Evolutionary conservation across 2,797 vertebrate species (phyloP), one percentile per base, ranked within the genome.

Genomic region (Coilia nasus): DNA sequence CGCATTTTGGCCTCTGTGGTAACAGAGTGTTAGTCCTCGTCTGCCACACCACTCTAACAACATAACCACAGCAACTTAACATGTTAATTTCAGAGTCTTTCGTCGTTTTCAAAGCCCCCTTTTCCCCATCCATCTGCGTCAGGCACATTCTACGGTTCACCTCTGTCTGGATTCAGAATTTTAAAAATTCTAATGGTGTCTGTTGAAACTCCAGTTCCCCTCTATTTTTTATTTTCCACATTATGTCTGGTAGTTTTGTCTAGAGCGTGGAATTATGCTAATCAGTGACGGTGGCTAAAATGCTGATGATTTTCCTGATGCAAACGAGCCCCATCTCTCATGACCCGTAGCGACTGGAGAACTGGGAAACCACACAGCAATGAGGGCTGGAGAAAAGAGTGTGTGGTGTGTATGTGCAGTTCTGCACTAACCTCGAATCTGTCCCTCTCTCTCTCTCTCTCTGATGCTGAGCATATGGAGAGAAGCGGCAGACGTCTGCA

Each of bases 381-480:
- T 78, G 17, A 78, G 6, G 35, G 25, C 28, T 12, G 23, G 25
- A 54, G 50, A 54, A 54, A 54, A 54, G 50, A 10, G 60, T 64
- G 60, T 64, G 60, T 64, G 60, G 28, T 75, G 67, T 35, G 15
- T 75, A 17, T 75, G 67, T 75, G 67, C 6, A 75, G 67, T 78
- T 60, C 83, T 85, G 82, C 84, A 85, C 84, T 82, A 85, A 88
- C 21, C 81, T 89, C 81, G 87, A 1, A 1, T 54, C 50, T 54
- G 50, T 14, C 7, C 14, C 50, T 54, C 50, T 54, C 50, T 54
- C 50, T 46, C 85, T 82, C 17, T 44, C 31, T 17, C 71, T 78
- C 71, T 88, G 89, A 89, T 89, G 82, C 85, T 71, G 83, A 90
- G 87, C 89, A 90, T 83, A 90, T 89, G 88, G 87, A 81, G 86